Evolutionary conservation across 2,888 invertebrate species (phyloP).

Genomic region (Cryptosula pallasiana): DNA sequence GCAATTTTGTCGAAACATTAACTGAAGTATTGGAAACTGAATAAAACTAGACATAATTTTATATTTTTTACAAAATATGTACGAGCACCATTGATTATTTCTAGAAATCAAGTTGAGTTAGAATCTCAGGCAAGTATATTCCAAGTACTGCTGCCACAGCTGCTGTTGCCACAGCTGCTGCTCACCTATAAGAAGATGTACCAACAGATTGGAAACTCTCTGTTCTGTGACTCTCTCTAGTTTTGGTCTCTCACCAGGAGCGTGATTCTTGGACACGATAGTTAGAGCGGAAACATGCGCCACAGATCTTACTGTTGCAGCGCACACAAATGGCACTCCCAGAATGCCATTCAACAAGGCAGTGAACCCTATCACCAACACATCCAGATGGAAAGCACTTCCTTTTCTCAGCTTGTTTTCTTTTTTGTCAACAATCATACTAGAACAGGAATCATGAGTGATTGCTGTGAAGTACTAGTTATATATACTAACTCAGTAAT

Average conservation of each 20-base stretch:
- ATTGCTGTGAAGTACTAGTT: too few species aligned
- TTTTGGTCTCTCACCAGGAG: conserved; percentile 93
- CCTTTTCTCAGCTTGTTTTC: conserved; percentile 95
- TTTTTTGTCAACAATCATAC: conserved; percentile 92
- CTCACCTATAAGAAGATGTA: conserved; percentile 86
- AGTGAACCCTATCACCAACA: conserved; percentile 79
- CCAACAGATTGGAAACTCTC: conserved; percentile 82
- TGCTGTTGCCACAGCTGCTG: too few species aligned
- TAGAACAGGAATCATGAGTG: too few species aligned
- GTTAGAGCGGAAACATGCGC: conserved; percentile 95
- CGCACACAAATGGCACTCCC: conserved; percentile 78
- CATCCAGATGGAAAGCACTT: conserved; percentile 90
- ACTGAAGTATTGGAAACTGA: too few species aligned
- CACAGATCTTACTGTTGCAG: conserved; percentile 93
- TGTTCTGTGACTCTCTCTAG: conserved; percentile 82
- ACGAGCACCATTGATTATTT: too few species aligned
- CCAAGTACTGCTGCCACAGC: too few species aligned
- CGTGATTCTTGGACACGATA: conserved; percentile 90
- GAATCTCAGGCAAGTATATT: too few species aligned
- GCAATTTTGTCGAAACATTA: too few species aligned
- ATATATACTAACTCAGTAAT: too few species aligned
- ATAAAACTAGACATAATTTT: too few species aligned
- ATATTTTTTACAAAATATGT: too few species aligned
- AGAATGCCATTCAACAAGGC: conserved; percentile 83
- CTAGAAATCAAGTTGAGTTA: too few species aligned